These are phyloP conservation scores for Bilobella aurantiaca DNA, from an alignment of 1,140 invertebrate genomes.

Conservation along the genomic window DNA sequence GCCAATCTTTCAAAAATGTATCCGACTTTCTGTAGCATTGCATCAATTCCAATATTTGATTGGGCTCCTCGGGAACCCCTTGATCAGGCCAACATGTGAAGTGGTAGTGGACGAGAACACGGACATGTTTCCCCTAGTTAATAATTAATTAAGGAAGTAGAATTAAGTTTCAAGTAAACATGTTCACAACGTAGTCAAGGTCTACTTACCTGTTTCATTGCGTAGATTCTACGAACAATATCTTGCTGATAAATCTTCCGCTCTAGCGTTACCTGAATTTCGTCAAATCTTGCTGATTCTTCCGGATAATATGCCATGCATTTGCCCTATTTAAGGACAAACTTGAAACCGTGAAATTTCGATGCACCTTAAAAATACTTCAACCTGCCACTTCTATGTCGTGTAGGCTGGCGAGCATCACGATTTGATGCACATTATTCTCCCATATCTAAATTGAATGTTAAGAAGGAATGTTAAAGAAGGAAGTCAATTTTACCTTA, in stretches of 20 bases:
- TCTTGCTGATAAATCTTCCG: background rate
- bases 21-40: too few species aligned
- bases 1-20: too few species aligned
- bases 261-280: background rate
- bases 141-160: too few species aligned
- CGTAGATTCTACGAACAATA: background rate
- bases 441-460: conserved; percentile 4
- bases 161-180: too few species aligned
- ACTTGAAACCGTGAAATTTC: background rate
- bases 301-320: conserved; percentile 4
- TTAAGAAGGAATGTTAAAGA: background rate
- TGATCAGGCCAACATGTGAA: too few species aligned
- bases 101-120: too few species aligned
- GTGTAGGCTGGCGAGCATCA: background rate
- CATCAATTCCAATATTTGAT: too few species aligned
- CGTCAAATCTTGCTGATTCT: background rate
- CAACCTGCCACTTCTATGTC: background rate
- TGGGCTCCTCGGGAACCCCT: too few species aligned
- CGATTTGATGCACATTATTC: background rate
- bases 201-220: conserved; percentile 1
- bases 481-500: too few species aligned
- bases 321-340: background rate
- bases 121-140: too few species aligned
- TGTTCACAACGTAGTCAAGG: too few species aligned
- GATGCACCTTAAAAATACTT: background rate